Evolutionary conservation across 2,888 invertebrate species (phyloP).

Genomic region (Quadriops clusia): DNA sequence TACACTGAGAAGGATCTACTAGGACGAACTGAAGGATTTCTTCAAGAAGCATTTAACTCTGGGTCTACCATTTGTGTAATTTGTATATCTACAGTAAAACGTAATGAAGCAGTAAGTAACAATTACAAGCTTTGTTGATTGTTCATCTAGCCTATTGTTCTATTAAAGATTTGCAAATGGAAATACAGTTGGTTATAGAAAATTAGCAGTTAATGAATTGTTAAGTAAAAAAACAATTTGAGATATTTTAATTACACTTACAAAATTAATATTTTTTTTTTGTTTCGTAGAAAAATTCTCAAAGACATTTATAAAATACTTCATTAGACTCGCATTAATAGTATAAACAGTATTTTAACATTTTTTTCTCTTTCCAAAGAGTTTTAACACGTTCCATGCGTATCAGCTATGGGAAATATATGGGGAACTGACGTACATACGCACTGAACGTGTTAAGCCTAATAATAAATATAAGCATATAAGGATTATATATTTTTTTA

Average conservation of each 20-base stretch:
- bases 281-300: background rate
- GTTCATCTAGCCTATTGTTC: too few relatives aligned
- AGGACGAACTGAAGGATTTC: conserved; percentile 53
- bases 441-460: too few relatives aligned
- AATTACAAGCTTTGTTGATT: conserved; percentile 2
- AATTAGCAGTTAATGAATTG: too few relatives aligned
- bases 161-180: too few relatives aligned
- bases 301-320: background rate
- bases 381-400: too few relatives aligned
- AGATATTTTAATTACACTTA: too few relatives aligned
- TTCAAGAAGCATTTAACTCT: conserved; percentile 69
- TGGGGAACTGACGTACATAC: too few relatives aligned
- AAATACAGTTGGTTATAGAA: too few relatives aligned
- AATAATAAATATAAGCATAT: background rate
- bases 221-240: too few relatives aligned
- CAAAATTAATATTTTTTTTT: background rate
- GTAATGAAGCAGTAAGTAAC: conserved; percentile 52
- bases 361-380: conserved; percentile 1
- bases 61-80: conserved; percentile 77
- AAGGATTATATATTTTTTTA: conserved; percentile 24
- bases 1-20: conserved; percentile 39
- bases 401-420: too few relatives aligned
- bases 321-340: background rate
- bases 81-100: conserved; percentile 78
- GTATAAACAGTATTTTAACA: background rate